Conservation (phyloP, 2,113 vertebrate genomes). For the Etheostoma cragini region DNA sequence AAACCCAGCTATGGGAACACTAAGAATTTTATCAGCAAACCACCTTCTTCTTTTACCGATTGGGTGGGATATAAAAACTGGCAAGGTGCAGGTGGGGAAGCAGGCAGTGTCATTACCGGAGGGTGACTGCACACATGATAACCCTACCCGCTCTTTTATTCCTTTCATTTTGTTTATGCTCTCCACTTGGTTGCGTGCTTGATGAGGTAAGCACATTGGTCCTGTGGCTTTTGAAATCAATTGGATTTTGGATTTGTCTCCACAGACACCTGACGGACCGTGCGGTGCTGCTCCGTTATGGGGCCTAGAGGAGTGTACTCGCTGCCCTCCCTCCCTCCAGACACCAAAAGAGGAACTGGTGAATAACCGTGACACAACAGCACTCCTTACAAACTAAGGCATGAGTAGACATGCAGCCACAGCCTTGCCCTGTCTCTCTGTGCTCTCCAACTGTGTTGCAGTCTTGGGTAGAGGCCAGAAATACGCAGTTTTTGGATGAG, state of each 20-base stretch:
- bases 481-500: slow-evolving; percentile 60
- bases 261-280: slow-evolving; percentile 55
- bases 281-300: slow-evolving; percentile 40
- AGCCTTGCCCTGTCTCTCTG: slow-evolving; percentile 24
- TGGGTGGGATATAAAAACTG: slow-evolving; percentile 65
- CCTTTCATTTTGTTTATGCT: slow-evolving; percentile 72
- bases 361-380: slow-evolving; percentile 60
- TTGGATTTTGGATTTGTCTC: slow-evolving; percentile 60
- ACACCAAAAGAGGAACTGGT: slow-evolving; percentile 33
- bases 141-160: slow-evolving; percentile 64
- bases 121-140: slow-evolving; percentile 59
- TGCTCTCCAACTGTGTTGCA: slow-evolving; percentile 41
- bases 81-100: slow-evolving; percentile 72
- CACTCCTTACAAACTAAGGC: slow-evolving; percentile 48
- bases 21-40: slow-evolving; percentile 73
- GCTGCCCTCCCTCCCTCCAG: slow-evolving; percentile 48
- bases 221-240: slow-evolving; percentile 75
- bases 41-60: slow-evolving; percentile 61
- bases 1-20: slow-evolving; percentile 65
- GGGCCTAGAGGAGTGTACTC: slow-evolving; percentile 22
- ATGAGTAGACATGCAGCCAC: slow-evolving; percentile 35
- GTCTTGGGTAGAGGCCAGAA: slow-evolving; percentile 58
- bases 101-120: slow-evolving; percentile 66
- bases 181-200: slow-evolving; percentile 64
- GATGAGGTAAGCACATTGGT: slow-evolving; percentile 73